Percentiles rank a stretch among this genome's conserved stretches.
phyloP scores from a whole-genome alignment of 2,113 vertebrate species.

The Bos javanicus region DNA sequence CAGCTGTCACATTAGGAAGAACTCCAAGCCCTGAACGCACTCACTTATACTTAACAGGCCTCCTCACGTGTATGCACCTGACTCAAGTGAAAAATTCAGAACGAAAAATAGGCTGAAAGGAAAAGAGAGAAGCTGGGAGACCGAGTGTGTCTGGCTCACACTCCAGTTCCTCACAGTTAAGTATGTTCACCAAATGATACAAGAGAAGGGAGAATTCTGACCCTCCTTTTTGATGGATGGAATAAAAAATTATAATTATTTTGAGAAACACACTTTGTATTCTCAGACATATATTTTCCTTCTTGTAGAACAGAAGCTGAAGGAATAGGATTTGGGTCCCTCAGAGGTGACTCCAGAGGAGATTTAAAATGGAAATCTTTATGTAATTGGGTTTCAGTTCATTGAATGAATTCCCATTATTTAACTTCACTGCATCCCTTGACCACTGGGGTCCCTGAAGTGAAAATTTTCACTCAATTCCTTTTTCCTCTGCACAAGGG shows the following conservation, averaged over 20 bases:
- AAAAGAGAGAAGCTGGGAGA: neutral
- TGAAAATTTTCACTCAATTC: neutral
- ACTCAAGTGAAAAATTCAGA: neutral
- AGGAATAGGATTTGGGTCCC: neutral
- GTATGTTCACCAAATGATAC: neutral
- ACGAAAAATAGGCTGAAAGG: neutral
- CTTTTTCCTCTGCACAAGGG: neutral
- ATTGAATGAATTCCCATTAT: neutral
- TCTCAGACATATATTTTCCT: neutral
- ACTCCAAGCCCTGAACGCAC: neutral
- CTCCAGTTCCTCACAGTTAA: neutral
- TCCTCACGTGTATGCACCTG: neutral
- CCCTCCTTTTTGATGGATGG: neutral
- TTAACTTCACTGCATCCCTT: neutral
- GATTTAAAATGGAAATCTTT: neutral
- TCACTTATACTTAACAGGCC: neutral
- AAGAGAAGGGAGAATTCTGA: neutral
- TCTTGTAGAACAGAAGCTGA: neutral
- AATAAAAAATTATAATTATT: neutral
- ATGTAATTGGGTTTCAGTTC: neutral
- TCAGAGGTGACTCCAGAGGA: neutral
- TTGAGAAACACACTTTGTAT: neutral
- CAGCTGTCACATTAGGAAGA: neutral
- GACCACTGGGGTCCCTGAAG: neutral
- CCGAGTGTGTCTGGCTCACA: neutral